Base-by-base conservation (phyloP, 2,113 vertebrate species). In the Sinosuthora webbiana region DNA sequence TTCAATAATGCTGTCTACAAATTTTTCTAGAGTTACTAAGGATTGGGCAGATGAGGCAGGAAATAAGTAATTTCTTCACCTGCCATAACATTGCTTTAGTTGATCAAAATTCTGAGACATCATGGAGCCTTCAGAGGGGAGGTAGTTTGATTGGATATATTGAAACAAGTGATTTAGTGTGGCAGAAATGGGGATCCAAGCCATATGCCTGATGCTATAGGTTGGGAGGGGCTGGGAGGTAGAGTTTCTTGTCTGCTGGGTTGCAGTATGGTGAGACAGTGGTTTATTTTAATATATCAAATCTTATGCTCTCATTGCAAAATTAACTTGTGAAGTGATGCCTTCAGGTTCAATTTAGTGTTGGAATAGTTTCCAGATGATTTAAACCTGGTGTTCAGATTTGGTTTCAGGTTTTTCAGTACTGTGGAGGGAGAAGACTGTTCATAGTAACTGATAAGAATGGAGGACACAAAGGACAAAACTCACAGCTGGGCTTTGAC, bases 301-400 rank as follows among this genome's bases (percentile, higher is more conserved):
- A 1, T 74, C 23, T 78, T 75, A 52, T 0, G 0, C 15, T 85
- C 10, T 41, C 5, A 3, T 69, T 9, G 8, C 63, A n/a, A 47
- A 93, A 75, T 75, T 44, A 37, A 39, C 27, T 47, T 35, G 33
- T 45, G 53, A 76, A 86, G 45, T 21, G 8, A 10, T 64, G 33
- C 31, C 62, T 82, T 64, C 30, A 37, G 39, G 17, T 71, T 94
- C 35, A 25, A 13, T 75, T 78, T 76, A 82, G 35, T 9, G 0
- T 39, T 79, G 65, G 15, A 82, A 56, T 73, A 23, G 25, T 83
- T 84, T 79, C 78, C 3, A 0, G 16, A 2, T 67, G 17, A 24
- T 84, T 78, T 79, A 82, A 91, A 84, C 12, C 44, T 59, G 4
- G 6, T 78, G 18, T 63, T 84, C 17, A 39, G 1, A 30, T 71